Evolutionary conservation across 2,797 vertebrate species (phyloP), one percentile per base, ranked within the genome.

Genomic region (Pristis pectinata): DNA sequence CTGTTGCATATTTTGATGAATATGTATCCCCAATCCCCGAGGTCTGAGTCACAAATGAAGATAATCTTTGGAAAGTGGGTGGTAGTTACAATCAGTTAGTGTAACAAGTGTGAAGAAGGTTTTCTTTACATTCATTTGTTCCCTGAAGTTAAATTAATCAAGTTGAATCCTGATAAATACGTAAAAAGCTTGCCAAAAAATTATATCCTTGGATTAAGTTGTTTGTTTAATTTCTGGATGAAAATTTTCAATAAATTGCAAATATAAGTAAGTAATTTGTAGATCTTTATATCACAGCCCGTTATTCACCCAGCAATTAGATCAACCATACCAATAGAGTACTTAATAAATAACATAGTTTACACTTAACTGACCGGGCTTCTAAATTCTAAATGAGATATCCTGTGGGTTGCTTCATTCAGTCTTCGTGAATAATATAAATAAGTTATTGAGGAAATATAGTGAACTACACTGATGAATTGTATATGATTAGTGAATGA

Each of bases 251-350:
- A 72, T 49, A 72, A 30, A 94, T 34, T 72, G 70, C 70, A 53
- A 37, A 94, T 74, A 94, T 34, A 72, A 30, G 24, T 64, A 49
- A 37, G 41, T 24, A 53, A 76, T 53, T 76, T 76, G 70, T 37
- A 53, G 17, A 53, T 74, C 41, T 72, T 74, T 94, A 44, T 74
- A 76, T 30, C 67, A 94, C 44, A 76, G 44, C 24, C 49, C 13
- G 76, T 94, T 56, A 94, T 94, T 56, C 70, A 53, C 44, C 94
- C 13, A 56, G 70, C 49, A 76, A 94, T 74, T 94, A 94, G 92
- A 94, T 94, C 92, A 94, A 76, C 15, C 24, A 19, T 5, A 44
- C 64, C 3, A 24, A 70, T 37, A 41, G 44, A 93, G 13, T 8
- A 27, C 64, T 87, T 87, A 56, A 59, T n/a, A 87, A 87, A 87